Conservation (phyloP, 2,797 vertebrate species). For the Eulemur mongoz region DNA sequence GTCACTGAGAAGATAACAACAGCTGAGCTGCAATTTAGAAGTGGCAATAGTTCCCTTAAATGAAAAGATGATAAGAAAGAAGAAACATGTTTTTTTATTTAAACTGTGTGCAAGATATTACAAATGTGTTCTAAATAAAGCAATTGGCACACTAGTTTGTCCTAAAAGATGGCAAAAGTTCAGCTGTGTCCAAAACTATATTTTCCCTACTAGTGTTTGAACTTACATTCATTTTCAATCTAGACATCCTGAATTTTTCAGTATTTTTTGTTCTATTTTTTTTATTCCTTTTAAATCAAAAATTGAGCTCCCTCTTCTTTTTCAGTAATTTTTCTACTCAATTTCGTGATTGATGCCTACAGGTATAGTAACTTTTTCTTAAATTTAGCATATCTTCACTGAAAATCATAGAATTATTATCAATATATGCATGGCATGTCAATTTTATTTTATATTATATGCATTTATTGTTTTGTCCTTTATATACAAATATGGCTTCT, state of each 20-base stretch:
- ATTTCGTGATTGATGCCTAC: neutral
- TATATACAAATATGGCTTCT: neutral
- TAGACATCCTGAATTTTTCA: slow-evolving; percentile 21
- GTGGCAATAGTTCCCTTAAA: neutral
- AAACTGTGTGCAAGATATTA: neutral
- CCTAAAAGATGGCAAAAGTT: slow-evolving; percentile 39
- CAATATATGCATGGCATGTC: neutral
- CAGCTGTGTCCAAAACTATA: neutral
- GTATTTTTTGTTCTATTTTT: neutral
- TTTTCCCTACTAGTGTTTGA: slow-evolving; percentile 17
- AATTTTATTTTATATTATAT: neutral
- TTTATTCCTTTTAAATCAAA: neutral
- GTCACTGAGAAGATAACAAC: neutral
- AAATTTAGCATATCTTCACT: neutral
- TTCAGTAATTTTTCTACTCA: neutral
- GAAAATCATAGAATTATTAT: neutral
- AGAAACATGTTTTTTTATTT: slow-evolving; percentile 41
- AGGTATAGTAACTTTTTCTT: neutral
- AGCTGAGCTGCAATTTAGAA: neutral
- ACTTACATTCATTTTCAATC: neutral
- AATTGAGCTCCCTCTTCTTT: neutral
- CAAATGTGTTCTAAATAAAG: slow-evolving; percentile 17
- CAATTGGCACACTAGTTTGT: neutral
- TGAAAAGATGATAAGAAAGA: neutral
- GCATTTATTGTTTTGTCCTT: neutral